Percentiles rank a stretch among this genome's conserved stretches.
Conservation (phyloP, 2,113 vertebrate genomes). For the Choloepus hoffmanni region DNA sequence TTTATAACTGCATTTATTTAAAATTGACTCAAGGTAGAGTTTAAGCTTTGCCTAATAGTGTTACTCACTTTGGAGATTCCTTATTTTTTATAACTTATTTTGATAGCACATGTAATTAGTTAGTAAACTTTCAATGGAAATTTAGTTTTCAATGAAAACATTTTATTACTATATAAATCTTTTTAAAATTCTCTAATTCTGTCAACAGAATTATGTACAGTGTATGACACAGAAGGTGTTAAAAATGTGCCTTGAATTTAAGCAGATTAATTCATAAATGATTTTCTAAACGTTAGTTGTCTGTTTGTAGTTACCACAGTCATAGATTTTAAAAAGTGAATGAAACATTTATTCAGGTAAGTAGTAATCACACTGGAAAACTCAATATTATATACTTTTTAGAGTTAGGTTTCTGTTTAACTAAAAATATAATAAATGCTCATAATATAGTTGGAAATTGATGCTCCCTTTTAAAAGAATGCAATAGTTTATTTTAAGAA, state of each 20-base stretch:
- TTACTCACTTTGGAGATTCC: conserved; percentile 15
- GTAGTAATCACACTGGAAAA: conserved; percentile 26
- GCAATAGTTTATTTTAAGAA: not conserved
- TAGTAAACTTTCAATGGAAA: conserved; percentile 33
- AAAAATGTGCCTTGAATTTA: conserved; percentile 51
- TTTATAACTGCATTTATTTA: conserved; percentile 43
- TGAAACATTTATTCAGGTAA: conserved; percentile 8
- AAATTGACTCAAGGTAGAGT: not conserved
- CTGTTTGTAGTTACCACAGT: not conserved
- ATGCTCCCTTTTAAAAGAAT: conserved; percentile 54
- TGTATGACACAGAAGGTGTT: conserved; percentile 10
- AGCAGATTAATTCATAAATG: conserved; percentile 48
- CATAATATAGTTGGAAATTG: not conserved
- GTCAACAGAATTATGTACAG: not conserved
- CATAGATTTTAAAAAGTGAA: not conserved
- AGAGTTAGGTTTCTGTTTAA: conserved; percentile 32
- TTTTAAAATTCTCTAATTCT: not conserved
- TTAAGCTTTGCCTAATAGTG: conserved; percentile 41
- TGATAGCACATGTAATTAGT: conserved; percentile 1
- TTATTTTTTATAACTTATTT: conserved; percentile 62
- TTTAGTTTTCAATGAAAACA: conserved; percentile 32
- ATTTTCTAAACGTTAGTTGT: conserved; percentile 35
- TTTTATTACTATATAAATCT: conserved; percentile 2
- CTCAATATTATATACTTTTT: not conserved
- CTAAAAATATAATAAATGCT: conserved; percentile 48